Evolutionary conservation across 2,797 vertebrate species (phyloP).

Genomic region (Lithobates pipiens): DNA sequence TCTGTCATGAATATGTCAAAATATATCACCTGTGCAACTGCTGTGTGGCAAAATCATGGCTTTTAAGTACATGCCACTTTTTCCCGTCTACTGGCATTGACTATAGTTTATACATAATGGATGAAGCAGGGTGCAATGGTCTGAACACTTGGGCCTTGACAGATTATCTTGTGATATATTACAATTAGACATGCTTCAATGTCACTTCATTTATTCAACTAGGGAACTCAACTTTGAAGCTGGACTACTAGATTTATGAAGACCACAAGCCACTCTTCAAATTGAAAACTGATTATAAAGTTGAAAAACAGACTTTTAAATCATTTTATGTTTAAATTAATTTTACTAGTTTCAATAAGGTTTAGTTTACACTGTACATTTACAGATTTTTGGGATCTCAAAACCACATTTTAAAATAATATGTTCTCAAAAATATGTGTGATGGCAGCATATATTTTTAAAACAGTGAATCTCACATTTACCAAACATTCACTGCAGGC

Average conservation of each 20-base stretch:
- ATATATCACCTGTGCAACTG: constrained; percentile 56
- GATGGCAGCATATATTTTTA: too few relatives aligned
- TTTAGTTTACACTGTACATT: too few relatives aligned
- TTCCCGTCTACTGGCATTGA: constrained; percentile 66
- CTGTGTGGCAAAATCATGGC: constrained; percentile 57
- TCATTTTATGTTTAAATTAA: not conserved
- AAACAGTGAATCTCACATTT: too few relatives aligned
- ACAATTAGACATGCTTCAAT: constrained; percentile 76
- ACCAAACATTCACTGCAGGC: too few relatives aligned
- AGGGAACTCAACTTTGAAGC: constrained; percentile 74
- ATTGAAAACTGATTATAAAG: not conserved
- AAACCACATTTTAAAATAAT: too few relatives aligned
- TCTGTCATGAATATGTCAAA: constrained; percentile 54
- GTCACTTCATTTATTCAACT: constrained; percentile 85
- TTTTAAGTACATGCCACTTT: constrained; percentile 61
- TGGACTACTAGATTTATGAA: constrained; percentile 76
- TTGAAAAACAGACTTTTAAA: not conserved
- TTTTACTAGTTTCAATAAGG: too few relatives aligned
- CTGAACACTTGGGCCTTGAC: constrained; percentile 76
- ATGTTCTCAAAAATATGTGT: too few relatives aligned
- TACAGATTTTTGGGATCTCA: too few relatives aligned
- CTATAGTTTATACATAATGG: constrained; percentile 75
- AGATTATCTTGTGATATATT: constrained; percentile 84
- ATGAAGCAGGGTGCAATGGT: constrained; percentile 73
- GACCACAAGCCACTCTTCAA: constrained; percentile 44